Evolutionary conservation across 2,113 vertebrate species (phyloP).

Genomic region (Salvator merianae): DNA sequence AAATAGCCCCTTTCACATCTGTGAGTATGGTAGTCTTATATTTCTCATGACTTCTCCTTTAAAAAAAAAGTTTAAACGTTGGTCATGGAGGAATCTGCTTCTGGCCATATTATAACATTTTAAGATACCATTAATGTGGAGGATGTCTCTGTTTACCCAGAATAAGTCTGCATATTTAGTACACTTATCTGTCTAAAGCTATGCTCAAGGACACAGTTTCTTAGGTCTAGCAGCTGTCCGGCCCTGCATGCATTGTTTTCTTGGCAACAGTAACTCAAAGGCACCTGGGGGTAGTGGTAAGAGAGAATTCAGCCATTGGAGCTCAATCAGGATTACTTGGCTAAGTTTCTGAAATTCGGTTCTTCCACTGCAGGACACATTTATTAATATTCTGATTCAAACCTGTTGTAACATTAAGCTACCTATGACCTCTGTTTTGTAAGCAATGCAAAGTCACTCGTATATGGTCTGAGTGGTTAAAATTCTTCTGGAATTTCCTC

Average conservation of each 20-base stretch:
- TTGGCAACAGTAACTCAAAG: neutral
- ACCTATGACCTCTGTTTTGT: neutral
- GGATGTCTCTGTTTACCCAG: conserved; percentile 37
- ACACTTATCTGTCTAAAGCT: conserved; percentile 49
- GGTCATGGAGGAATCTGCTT: neutral
- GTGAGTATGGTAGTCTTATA: neutral
- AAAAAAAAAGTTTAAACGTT: conserved; percentile 14
- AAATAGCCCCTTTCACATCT: conserved; percentile 29
- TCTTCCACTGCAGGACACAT: neutral
- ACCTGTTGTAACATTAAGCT: neutral
- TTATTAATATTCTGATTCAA: neutral
- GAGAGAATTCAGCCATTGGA: neutral
- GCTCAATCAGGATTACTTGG: neutral
- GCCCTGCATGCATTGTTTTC: neutral
- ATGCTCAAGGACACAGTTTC: conserved; percentile 46
- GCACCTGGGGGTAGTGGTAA: neutral
- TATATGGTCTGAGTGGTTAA: neutral
- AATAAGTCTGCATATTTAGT: conserved; percentile 37
- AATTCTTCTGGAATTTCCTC: neutral
- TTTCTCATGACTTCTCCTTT: neutral
- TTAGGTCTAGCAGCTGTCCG: conserved; percentile 38
- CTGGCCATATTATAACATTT: neutral
- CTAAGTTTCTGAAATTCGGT: neutral
- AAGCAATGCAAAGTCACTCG: neutral
- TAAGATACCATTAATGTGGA: conserved; percentile 25